These are phyloP conservation scores for Xenus cinereus DNA, from an alignment of 2,113 vertebrate genomes.

Conservation along the genomic window DNA sequence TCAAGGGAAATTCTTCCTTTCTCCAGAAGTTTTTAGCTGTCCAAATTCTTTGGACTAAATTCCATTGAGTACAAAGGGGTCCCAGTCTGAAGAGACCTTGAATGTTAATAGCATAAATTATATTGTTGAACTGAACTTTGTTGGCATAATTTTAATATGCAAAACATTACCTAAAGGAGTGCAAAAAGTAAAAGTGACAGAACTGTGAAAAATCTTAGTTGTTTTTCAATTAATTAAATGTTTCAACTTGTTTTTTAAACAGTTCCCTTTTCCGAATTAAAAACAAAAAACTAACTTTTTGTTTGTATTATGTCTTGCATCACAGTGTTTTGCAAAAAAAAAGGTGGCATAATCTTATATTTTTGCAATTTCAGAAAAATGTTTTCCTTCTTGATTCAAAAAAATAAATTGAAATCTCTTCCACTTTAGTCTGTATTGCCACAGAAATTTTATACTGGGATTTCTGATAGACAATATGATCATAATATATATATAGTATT, in stretches of 20 bases:
- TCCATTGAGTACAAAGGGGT: not conserved
- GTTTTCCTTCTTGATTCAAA: not conserved
- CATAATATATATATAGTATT: not conserved
- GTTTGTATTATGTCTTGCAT: too few species aligned
- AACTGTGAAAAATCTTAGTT: not conserved
- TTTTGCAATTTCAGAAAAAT: not conserved
- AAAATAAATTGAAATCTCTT: not conserved
- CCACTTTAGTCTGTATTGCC: not conserved
- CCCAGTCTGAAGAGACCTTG: not conserved
- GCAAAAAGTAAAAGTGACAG: not conserved
- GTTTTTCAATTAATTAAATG: not conserved
- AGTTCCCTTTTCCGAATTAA: not conserved
- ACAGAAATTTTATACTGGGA: not conserved
- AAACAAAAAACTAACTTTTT: not conserved
- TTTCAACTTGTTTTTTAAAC: not conserved
- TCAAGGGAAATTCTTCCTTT: not conserved
- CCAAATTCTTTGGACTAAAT: not conserved
- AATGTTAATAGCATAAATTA: not conserved
- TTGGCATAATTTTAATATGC: not conserved
- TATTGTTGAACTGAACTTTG: not conserved
- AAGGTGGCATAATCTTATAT: too few species aligned
- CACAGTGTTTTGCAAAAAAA: too few species aligned
- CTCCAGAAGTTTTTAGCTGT: not conserved
- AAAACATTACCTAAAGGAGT: not conserved
- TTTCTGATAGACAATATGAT: not conserved